A percentile compares a stretch with the other conserved stretches of the same genome.
phyloP scores from a whole-genome alignment of 2,113 vertebrate genomes.

The Cygnus atratus region DNA sequence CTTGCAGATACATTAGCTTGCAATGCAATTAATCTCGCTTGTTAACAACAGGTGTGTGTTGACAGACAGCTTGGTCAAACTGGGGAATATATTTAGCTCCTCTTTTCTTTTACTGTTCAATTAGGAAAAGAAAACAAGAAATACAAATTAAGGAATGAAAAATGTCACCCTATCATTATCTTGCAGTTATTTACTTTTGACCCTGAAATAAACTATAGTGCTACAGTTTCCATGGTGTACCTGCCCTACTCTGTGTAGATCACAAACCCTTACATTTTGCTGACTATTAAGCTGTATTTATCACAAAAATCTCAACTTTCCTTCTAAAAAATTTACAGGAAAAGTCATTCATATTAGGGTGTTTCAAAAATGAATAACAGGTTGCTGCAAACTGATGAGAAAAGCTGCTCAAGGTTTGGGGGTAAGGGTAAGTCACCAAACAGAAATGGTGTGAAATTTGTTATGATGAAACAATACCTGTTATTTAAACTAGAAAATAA shows the following conservation, averaged over 20 bases:
- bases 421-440: background rate
- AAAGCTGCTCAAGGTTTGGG: background rate
- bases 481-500: background rate
- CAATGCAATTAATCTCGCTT: conserved; percentile 18
- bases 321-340: background rate
- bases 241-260: background rate
- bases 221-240: background rate
- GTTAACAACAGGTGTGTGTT: conserved; percentile 44
- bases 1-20: background rate
- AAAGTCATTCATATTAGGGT: background rate
- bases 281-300: background rate
- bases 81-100: background rate
- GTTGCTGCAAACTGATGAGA: background rate
- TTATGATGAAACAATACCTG: background rate
- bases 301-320: background rate
- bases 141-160: background rate
- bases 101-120: background rate
- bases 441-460: background rate
- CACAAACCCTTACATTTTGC: background rate
- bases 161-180: background rate
- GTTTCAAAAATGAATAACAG: background rate
- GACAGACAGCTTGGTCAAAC: conserved; percentile 22
- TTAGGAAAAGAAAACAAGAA: conserved; percentile 29
- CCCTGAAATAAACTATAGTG: background rate
- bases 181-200: background rate